These are phyloP conservation scores for Simalia tracyae DNA, from an alignment of 2,797 vertebrate species.

Conservation along the genomic window DNA sequence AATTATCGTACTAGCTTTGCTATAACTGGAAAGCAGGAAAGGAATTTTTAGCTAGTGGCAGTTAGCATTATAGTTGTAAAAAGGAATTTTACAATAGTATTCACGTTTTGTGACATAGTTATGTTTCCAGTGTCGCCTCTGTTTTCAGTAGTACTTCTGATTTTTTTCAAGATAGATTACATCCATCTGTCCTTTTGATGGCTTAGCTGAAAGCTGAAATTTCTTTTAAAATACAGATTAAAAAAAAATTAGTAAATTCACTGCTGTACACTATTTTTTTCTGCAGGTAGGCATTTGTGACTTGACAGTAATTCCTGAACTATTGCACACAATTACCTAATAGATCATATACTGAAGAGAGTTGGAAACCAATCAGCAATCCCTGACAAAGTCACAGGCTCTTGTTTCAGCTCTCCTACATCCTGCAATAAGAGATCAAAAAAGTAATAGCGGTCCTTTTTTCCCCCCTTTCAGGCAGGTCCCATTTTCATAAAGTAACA, in stretches of 20 bases:
- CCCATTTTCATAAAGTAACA: not conserved
- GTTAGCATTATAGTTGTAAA: constrained; percentile 40
- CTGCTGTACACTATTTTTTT: not conserved
- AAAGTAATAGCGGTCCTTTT: not conserved
- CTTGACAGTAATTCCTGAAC: not conserved
- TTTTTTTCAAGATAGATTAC: constrained; percentile 47
- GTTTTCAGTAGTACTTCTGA: constrained; percentile 53
- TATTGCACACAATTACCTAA: not conserved
- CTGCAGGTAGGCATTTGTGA: not conserved
- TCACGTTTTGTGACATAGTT: constrained; percentile 44
- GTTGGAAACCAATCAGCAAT: not conserved
- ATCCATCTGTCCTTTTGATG: not conserved
- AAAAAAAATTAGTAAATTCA: not conserved
- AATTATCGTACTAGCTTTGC: constrained; percentile 27
- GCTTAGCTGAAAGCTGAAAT: not conserved
- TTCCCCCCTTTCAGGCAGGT: not conserved
- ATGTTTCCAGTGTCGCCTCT: constrained; percentile 45
- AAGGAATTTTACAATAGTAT: constrained; percentile 48
- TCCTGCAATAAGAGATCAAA: not conserved
- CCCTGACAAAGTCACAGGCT: not conserved
- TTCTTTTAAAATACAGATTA: not conserved
- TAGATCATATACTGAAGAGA: not conserved
- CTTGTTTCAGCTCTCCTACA: not conserved
- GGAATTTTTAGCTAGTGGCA: constrained; percentile 37
- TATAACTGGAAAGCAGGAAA: constrained; percentile 32